These are phyloP conservation scores for Villa cingulata DNA, from an alignment of 2,888 invertebrate species.

Conservation along the genomic window DNA sequence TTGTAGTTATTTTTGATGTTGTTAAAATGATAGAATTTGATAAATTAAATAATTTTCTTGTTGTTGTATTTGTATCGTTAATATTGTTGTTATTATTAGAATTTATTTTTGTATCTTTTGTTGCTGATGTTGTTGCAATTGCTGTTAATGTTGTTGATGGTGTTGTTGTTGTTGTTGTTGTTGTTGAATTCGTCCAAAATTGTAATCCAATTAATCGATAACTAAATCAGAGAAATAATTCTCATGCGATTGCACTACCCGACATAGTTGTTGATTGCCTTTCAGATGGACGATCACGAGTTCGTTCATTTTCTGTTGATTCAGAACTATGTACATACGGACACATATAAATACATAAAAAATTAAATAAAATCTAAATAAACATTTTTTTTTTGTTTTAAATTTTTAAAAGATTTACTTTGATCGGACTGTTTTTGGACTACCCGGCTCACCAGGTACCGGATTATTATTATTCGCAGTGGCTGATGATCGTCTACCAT, in stretches of 20 bases:
- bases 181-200: constrained; percentile 12
- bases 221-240: constrained; percentile 40
- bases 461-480: constrained; percentile 35
- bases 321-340: constrained; percentile 30
- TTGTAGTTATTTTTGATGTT: neutral
- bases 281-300: constrained; percentile 33
- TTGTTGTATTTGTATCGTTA: neutral
- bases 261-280: constrained; percentile 37
- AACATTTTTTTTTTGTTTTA: neutral
- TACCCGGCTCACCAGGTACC: constrained; percentile 29
- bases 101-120: too few relatives aligned
- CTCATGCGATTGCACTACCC: constrained; percentile 39
- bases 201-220: constrained; percentile 19
- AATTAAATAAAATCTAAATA: neutral
- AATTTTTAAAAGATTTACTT: constrained; percentile 23
- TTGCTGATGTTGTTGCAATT: neutral
- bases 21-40: neutral
- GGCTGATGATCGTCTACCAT: constrained; percentile 33
- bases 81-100: neutral
- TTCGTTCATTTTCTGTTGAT: constrained; percentile 35
- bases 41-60: neutral
- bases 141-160: neutral
- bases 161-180: neutral
- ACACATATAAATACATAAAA: neutral
- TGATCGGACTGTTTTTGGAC: constrained; percentile 35